These are phyloP conservation scores for Polymixis lichenea DNA, from an alignment of 2,888 invertebrate genomes.

Conservation along the genomic window DNA sequence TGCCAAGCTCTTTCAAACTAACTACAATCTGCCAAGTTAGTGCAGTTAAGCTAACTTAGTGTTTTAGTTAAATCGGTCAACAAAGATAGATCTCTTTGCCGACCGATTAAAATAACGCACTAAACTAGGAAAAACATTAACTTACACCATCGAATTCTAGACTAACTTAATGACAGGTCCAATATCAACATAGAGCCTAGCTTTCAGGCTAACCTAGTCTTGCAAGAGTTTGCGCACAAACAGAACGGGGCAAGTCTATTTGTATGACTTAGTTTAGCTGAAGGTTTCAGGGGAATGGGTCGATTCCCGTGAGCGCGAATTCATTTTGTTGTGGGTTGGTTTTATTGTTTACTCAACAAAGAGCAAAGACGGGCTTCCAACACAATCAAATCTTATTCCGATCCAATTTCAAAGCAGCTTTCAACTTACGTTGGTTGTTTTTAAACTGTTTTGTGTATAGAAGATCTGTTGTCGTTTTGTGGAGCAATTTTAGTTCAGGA, in stretches of 20 bases:
- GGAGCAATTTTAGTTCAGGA: background rate
- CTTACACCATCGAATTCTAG: background rate
- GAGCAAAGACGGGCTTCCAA: constrained; percentile 29
- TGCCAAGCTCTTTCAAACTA: too few relatives aligned
- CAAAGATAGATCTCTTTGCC: background rate
- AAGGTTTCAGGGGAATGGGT: constrained; percentile 31
- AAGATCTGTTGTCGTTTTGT: constrained; percentile 4
- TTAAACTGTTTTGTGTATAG: constrained; percentile 25
- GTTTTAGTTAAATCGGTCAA: too few relatives aligned
- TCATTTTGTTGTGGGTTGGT: constrained; percentile 33
- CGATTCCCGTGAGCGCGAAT: background rate
- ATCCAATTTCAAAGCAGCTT: constrained; percentile 34
- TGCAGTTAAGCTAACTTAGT: too few relatives aligned
- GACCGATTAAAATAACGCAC: background rate
- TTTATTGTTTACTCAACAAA: constrained; percentile 44
- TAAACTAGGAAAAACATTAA: background rate
- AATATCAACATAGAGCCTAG: constrained; percentile 9
- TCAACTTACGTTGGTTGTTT: constrained; percentile 6
- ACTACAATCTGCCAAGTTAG: too few relatives aligned
- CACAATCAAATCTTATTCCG: constrained; percentile 41
- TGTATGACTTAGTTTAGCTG: constrained; percentile 38
- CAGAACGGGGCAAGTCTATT: constrained; percentile 35
- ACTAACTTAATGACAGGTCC: constrained; percentile 8
- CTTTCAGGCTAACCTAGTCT: constrained; percentile 23
- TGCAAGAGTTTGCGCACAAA: constrained; percentile 38